Base-by-base conservation (phyloP, 2,888 invertebrate species). In the Melieria crassipennis region DNA sequence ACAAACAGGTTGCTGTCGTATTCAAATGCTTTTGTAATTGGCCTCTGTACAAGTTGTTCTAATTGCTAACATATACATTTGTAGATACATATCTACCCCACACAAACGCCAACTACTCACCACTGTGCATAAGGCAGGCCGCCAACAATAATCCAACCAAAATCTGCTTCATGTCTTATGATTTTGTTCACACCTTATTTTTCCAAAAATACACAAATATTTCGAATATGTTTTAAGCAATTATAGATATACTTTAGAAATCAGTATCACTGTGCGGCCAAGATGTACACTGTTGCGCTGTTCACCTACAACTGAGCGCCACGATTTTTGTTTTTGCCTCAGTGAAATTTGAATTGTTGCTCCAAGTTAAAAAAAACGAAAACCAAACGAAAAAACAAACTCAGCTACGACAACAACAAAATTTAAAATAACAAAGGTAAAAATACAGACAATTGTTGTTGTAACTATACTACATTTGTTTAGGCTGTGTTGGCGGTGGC, bases 71-170 rank as follows among this genome's bases (percentile, higher is more conserved):
- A 10, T 11, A 30, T 11, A 10, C n/a, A n/a, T n/a, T n/a, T n/a
- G n/a, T 61, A n/a, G 13, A 13, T 1, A 61, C 5, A 47, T 46
- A n/a, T 16, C 1, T 62, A 67, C 57, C 65, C 57, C 66, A 47
- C 43, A 13, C 11, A 1, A 47, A 67, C 57, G 67, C 57, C 66
- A 60, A 11, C 52, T 72, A 81, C 85, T 84, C 78, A 85, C 84
- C 84, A 72, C 78, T 81, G 73, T 83, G 80, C 76, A 82, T 77
- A 13, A 84, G 70, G 70, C 83, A 82, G 75, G 85, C 61, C 48
- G 80, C 77, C 73, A 83, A 80, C 76, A 85, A 73, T 66, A 79
- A 71, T 71, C 81, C 70, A 63, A 72, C 79, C 62, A 82, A 76
- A 64, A 85, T 73, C 45, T 56, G 65, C 46, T 65, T 65, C 65